Conservation (phyloP, 2,888 invertebrate species). For the Andricus quercusramuli region DNA sequence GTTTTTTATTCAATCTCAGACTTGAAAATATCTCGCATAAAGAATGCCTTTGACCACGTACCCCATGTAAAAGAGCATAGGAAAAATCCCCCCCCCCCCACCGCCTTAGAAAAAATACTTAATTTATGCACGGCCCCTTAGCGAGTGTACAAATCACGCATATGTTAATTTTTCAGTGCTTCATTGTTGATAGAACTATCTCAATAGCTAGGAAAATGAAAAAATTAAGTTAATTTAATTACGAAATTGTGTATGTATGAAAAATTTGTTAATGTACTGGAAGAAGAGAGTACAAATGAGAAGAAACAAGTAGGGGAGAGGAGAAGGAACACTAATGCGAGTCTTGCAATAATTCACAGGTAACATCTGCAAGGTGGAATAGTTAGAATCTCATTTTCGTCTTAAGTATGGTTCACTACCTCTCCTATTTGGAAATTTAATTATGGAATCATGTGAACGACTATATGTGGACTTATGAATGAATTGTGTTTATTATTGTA, state of each 20-base stretch:
- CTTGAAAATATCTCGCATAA: too few relatives aligned
- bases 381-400: constrained; percentile 53
- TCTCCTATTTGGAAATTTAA: constrained; percentile 26
- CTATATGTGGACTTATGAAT: not conserved
- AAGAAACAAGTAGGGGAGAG: constrained; percentile 9
- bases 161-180: not conserved
- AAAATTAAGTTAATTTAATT: not conserved
- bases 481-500: too few relatives aligned
- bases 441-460: constrained; percentile 16
- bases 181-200: not conserved
- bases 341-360: constrained; percentile 52
- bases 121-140: not conserved
- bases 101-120: too few relatives aligned
- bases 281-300: constrained; percentile 24
- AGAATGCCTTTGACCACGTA: too few relatives aligned
- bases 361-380: constrained; percentile 48
- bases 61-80: too few relatives aligned
- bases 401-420: constrained; percentile 45
- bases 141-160: not conserved
- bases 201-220: not conserved
- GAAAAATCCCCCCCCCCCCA: too few relatives aligned
- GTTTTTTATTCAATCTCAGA: too few relatives aligned
- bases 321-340: constrained; percentile 42
- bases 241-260: constrained; percentile 28
- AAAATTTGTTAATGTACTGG: constrained; percentile 48